Evolutionary conservation across 2,888 invertebrate species (phyloP).

Genomic region (Microplitis deprimator): DNA sequence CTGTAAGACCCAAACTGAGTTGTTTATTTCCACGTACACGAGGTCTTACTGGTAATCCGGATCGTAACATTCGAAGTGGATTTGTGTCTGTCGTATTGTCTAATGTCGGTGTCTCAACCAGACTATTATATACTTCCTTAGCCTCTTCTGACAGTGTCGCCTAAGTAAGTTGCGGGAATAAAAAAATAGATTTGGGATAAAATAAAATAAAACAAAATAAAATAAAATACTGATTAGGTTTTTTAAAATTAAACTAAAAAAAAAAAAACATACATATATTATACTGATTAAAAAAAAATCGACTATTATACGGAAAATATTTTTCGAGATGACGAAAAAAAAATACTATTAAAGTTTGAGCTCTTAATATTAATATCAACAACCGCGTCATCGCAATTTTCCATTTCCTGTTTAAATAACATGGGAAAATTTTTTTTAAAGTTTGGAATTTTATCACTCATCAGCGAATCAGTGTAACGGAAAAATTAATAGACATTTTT

Average conservation of each 20-base stretch:
- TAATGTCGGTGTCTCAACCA: constrained; percentile 80
- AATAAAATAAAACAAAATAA: constrained; percentile 50
- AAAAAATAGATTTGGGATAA: constrained; percentile 49
- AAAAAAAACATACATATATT: constrained; percentile 37
- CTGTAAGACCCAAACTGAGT: constrained; percentile 56
- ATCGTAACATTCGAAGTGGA: constrained; percentile 79
- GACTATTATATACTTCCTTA: constrained; percentile 91
- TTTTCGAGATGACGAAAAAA: background rate
- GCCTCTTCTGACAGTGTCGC: constrained; percentile 89
- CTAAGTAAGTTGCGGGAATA: constrained; percentile 74
- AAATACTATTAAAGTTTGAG: background rate
- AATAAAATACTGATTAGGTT: constrained; percentile 40
- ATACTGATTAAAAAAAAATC: too few species aligned
- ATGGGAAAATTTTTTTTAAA: too few species aligned
- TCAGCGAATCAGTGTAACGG: too few species aligned
- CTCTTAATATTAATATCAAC: too few species aligned
- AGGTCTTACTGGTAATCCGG: constrained; percentile 75
- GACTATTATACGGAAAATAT: background rate
- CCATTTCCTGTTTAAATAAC: too few species aligned
- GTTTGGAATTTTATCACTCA: too few species aligned
- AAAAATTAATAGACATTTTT: too few species aligned
- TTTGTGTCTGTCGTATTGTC: constrained; percentile 72
- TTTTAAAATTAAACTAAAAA: constrained; percentile 36
- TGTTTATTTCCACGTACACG: constrained; percentile 74
- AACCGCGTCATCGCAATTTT: too few species aligned